A percentile compares a stretch with the other conserved stretches of the same genome.
These are phyloP conservation scores for Laupala kohalensis DNA, from an alignment of 1,140 invertebrate genomes.

Conservation along the genomic window DNA sequence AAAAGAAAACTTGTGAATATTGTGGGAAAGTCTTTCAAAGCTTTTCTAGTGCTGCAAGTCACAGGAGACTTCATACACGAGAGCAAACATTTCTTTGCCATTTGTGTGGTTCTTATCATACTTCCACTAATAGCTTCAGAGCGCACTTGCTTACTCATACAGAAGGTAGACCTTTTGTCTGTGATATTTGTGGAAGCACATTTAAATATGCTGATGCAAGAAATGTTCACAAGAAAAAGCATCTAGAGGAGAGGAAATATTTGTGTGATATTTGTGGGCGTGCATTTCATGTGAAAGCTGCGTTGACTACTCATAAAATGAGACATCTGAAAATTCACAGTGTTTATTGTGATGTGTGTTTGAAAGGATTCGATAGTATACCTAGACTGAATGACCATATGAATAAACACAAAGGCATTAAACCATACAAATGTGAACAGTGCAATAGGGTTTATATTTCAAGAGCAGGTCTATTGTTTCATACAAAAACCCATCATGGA, in stretches of 20 bases:
- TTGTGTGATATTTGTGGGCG: constrained; percentile 12
- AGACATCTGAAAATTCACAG: constrained; percentile 10
- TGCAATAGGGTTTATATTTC: constrained; percentile 15
- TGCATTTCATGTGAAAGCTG: constrained; percentile 2
- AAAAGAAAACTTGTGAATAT: constrained; percentile 22
- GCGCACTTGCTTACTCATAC: constrained; percentile 35
- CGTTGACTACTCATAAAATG: constrained; percentile 1
- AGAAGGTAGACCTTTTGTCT: constrained; percentile 32
- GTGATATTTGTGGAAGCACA: constrained; percentile 30
- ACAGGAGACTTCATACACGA: constrained; percentile 48
- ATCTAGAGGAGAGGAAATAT: constrained; percentile 21
- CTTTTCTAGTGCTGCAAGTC: too few species aligned
- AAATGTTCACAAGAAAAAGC: constrained; percentile 27
- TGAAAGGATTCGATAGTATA: constrained; percentile 42
- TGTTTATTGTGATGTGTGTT: constrained; percentile 42
- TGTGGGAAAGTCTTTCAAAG: constrained; percentile 46
- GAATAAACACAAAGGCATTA: constrained; percentile 44
- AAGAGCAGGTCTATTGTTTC: constrained; percentile 30
- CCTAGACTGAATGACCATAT: constrained; percentile 32
- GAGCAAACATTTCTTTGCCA: constrained; percentile 48
- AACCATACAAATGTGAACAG: constrained; percentile 34
- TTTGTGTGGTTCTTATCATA: constrained; percentile 39
- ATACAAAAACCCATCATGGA: constrained; percentile 29
- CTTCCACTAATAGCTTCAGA: constrained; percentile 27
- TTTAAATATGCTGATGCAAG: constrained; percentile 34